Evolutionary conservation across 2,113 vertebrate genomes (phyloP).

Genomic region (Morone saxatilis): DNA sequence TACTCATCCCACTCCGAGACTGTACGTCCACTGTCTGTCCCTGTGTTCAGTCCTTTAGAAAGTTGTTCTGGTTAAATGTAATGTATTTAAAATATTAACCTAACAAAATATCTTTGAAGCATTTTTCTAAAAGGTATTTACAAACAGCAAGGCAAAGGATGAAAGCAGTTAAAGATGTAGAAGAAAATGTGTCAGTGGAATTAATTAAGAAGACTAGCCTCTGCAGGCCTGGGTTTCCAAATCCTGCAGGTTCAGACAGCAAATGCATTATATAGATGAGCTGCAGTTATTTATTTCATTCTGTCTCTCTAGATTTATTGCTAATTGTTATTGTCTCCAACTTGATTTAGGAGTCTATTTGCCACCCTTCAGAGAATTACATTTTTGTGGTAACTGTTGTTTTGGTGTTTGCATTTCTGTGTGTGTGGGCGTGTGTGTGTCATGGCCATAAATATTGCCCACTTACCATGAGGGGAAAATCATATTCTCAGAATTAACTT

Average conservation of each 20-base stretch:
- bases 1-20: constrained; percentile 96
- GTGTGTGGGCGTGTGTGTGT: background rate
- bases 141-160: background rate
- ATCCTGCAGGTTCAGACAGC: background rate
- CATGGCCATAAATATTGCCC: constrained; percentile 19
- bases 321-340: background rate
- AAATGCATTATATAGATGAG: constrained; percentile 7
- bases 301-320: constrained; percentile 4
- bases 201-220: background rate
- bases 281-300: constrained; percentile 1
- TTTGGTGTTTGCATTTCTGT: constrained; percentile 19
- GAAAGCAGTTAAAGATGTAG: background rate
- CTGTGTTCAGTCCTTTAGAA: background rate
- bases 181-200: background rate
- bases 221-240: background rate
- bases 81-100: background rate
- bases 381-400: constrained; percentile 33
- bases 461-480: background rate
- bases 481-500: background rate
- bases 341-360: constrained; percentile 27
- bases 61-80: background rate
- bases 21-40: constrained; percentile 80
- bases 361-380: constrained; percentile 11
- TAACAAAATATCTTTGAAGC: background rate
- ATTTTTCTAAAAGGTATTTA: background rate